Percentiles rank a stretch among this genome's conserved stretches.
Conservation (phyloP, 2,797 vertebrate genomes). For the Xenentodon cancila region DNA sequence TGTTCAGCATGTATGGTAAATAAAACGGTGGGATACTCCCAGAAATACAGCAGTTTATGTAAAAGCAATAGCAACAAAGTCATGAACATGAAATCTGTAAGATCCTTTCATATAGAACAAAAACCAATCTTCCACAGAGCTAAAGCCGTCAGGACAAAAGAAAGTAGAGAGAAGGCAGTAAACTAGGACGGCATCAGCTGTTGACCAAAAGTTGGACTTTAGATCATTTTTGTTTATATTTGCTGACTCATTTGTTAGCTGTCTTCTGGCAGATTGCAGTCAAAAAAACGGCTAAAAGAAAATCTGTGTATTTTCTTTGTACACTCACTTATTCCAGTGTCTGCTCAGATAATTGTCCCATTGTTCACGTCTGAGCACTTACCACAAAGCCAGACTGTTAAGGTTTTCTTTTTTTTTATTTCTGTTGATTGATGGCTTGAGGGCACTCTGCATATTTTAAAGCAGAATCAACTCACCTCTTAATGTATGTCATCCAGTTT, state of each 20-base stretch:
- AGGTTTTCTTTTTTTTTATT: conserved; percentile 29
- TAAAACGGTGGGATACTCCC: too few relatives aligned
- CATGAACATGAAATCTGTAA: too few relatives aligned
- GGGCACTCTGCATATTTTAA: conserved; percentile 11
- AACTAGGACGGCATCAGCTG: neutral
- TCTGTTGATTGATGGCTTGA: conserved; percentile 12
- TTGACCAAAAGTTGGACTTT: conserved; percentile 12
- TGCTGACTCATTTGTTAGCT: neutral
- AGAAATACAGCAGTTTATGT: too few relatives aligned
- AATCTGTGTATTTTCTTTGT: conserved; percentile 11
- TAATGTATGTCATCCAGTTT: neutral
- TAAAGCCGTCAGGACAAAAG: too few relatives aligned
- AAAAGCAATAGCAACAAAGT: too few relatives aligned
- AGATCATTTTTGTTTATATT: conserved; percentile 1
- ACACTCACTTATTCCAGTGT: conserved; percentile 24
- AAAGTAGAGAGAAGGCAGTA: too few relatives aligned
- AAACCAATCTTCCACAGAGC: too few relatives aligned
- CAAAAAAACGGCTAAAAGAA: neutral
- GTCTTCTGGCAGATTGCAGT: neutral
- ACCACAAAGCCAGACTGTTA: conserved; percentile 32
- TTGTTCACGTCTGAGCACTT: conserved; percentile 22
- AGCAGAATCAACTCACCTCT: neutral
- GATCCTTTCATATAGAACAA: too few relatives aligned
- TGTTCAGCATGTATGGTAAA: too few relatives aligned
- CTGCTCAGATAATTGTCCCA: conserved; percentile 11